Evolutionary conservation across 2,888 invertebrate genomes (phyloP).

Genomic region (Platynereis dumerilii): DNA sequence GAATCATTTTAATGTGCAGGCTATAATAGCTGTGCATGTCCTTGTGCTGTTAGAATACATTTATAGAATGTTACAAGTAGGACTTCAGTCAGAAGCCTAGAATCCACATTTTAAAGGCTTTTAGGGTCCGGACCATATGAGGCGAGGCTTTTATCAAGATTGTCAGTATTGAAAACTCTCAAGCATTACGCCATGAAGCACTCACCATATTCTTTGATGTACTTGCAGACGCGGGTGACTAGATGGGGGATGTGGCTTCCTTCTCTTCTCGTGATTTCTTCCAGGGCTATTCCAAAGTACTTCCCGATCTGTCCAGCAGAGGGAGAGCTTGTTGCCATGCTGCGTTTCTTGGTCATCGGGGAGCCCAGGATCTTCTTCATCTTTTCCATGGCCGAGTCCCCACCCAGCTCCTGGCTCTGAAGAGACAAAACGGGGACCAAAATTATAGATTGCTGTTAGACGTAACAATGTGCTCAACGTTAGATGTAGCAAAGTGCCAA

Average conservation of each 20-base stretch:
- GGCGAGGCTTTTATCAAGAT: no score
- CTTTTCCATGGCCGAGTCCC: constrained; percentile 18
- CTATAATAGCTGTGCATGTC: no score
- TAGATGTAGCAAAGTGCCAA: no score
- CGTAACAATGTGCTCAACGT: no score
- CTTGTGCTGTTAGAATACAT: no score
- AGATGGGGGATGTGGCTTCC: constrained; percentile 36
- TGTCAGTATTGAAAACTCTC: no score
- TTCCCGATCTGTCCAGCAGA: neutral
- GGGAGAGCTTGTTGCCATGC: neutral
- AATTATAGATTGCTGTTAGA: neutral
- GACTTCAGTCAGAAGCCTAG: no score
- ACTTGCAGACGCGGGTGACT: constrained; percentile 37
- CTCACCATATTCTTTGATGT: constrained; percentile 31
- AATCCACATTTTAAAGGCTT: no score
- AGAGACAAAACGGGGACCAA: neutral
- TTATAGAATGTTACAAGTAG: no score
- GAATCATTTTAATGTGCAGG: no score
- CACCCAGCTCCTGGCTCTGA: constrained; percentile 26
- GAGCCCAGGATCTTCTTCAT: constrained; percentile 27
- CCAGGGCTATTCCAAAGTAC: constrained; percentile 40
- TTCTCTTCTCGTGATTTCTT: constrained; percentile 34
- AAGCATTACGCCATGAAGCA: no score
- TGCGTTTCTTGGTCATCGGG: constrained; percentile 23
- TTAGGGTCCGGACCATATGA: no score